These are phyloP conservation scores for Caenorhabditis japonica DNA, from an alignment of 2,888 invertebrate species.

Conservation along the genomic window DNA sequence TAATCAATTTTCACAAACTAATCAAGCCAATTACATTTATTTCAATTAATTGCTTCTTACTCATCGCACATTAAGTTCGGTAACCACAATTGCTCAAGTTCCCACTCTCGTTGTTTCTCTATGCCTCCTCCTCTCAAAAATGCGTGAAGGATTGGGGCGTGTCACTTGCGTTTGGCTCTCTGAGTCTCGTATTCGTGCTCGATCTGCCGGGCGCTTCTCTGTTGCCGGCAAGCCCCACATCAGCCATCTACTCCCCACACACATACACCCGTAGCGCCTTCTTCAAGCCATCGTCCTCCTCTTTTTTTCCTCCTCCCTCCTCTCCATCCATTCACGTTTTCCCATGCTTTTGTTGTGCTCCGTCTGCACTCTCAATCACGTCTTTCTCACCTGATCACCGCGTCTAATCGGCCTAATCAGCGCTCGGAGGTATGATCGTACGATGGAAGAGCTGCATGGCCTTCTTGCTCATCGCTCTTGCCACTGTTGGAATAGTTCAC, in stretches of 20 bases:
- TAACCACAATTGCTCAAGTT: no score
- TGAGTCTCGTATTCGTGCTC: conserved; percentile 45
- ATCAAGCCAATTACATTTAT: no score
- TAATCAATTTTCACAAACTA: no score
- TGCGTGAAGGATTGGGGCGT: conserved; percentile 51
- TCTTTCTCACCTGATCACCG: conserved; percentile 27
- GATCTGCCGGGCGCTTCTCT: conserved; percentile 49
- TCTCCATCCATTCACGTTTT: no score
- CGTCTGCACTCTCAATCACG: conserved; percentile 44
- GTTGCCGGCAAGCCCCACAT: conserved; percentile 47
- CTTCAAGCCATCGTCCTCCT: conserved; percentile 40
- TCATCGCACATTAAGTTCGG: no score
- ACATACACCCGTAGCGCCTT: conserved; percentile 49
- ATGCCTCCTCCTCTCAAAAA: conserved; percentile 43
- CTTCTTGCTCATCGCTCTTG: conserved; percentile 11
- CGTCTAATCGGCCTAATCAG: conserved; percentile 17
- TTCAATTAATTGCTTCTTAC: no score
- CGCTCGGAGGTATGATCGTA: conserved; percentile 44
- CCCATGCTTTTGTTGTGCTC: conserved; percentile 38
- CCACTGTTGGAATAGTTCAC: conserved; percentile 14
- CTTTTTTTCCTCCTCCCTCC: no score
- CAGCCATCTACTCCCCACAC: conserved; percentile 47
- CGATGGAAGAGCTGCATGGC: conserved; percentile 30
- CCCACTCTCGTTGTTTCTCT: conserved; percentile 41
- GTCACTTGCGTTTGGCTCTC: conserved; percentile 47